Evolutionary conservation across 2,888 invertebrate genomes (phyloP).

Genomic region (Latrodectus elegans): DNA sequence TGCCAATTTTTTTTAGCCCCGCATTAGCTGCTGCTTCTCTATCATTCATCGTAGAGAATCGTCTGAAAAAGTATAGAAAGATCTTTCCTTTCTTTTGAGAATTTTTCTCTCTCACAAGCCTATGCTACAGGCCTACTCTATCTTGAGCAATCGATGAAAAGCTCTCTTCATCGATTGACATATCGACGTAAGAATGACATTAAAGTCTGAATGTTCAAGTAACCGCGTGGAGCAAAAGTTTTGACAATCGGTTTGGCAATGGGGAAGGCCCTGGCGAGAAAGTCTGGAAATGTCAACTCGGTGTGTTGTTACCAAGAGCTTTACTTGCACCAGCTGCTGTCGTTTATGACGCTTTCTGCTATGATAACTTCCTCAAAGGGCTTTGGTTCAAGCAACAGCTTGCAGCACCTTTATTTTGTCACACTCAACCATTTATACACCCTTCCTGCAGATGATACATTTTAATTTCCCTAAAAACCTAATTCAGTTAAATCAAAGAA

Average conservation of each 20-base stretch:
- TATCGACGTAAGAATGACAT: constrained; percentile 16
- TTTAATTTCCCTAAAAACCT: no score
- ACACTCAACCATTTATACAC: no score
- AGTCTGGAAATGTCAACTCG: no score
- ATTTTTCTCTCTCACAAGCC: not conserved
- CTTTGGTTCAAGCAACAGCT: no score
- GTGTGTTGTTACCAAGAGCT: no score
- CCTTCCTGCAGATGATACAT: no score
- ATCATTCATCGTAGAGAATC: constrained; percentile 44
- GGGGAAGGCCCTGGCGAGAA: not conserved
- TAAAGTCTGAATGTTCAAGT: constrained; percentile 46
- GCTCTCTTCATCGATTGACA: constrained; percentile 32
- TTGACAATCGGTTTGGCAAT: constrained; percentile 45
- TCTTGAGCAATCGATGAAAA: constrained; percentile 37
- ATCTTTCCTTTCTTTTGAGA: constrained; percentile 7
- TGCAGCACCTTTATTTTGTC: no score
- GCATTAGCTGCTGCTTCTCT: constrained; percentile 10
- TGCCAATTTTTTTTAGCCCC: not conserved
- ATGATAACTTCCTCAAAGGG: no score
- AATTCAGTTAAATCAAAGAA: no score
- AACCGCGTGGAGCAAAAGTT: constrained; percentile 35
- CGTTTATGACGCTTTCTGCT: no score
- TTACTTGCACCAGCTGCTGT: no score
- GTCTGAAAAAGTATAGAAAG: constrained; percentile 18
- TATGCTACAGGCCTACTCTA: not conserved